phyloP scores from a whole-genome alignment of 2,888 invertebrate species.

The Netelia inedita region DNA sequence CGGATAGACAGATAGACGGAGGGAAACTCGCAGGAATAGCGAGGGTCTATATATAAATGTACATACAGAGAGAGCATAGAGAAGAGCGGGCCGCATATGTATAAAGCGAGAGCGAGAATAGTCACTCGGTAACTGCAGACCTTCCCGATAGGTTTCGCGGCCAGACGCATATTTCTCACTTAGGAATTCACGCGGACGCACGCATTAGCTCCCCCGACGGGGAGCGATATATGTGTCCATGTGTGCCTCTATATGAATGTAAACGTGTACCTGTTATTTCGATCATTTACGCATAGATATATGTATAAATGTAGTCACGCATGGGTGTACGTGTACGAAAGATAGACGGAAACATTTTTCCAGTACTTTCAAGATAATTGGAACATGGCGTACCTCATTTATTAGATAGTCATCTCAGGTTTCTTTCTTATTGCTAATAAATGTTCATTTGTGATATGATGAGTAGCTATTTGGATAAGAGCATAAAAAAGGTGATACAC shows the following conservation, averaged over 20 bases:
- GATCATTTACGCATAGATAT: not conserved
- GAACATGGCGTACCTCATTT: constrained; percentile 1
- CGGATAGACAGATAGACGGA: not conserved
- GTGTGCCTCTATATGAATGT: not conserved
- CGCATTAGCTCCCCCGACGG: constrained; percentile 54
- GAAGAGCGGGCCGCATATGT: not conserved
- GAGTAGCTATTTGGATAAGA: not conserved
- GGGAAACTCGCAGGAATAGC: not conserved
- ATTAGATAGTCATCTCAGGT: not conserved
- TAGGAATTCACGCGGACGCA: constrained; percentile 68
- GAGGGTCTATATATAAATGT: constrained; percentile 11
- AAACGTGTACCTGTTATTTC: constrained; percentile 57
- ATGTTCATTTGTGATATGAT: not conserved
- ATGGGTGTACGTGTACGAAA: not conserved
- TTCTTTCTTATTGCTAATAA: not conserved
- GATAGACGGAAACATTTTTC: not conserved
- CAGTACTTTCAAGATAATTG: not conserved
- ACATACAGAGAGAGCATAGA: not conserved
- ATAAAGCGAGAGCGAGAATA: constrained; percentile 55
- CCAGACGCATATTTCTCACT: constrained; percentile 75
- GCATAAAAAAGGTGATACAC: too few relatives aligned
- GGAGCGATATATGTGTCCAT: constrained; percentile 17
- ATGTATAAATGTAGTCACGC: constrained; percentile 29
- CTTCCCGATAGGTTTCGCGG: constrained; percentile 66
- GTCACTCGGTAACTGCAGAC: constrained; percentile 49